These are phyloP conservation scores for Drosophila mimica DNA, from an alignment of 2,888 invertebrate species.

Conservation along the genomic window DNA sequence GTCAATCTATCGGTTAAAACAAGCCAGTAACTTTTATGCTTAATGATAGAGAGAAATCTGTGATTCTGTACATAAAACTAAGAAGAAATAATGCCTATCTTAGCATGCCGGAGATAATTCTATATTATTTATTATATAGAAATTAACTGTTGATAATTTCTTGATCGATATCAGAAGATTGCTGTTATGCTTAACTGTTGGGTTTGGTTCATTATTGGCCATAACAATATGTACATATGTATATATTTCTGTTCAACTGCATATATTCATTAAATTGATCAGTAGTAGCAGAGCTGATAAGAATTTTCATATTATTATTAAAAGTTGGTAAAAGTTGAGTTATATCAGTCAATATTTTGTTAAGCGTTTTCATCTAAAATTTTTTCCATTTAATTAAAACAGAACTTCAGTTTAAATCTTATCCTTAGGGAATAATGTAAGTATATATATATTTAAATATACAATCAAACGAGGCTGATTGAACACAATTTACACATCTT, in stretches of 20 bases:
- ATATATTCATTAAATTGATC: no score
- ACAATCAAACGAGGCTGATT: background rate
- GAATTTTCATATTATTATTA: no score
- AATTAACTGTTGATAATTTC: background rate
- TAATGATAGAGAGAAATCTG: background rate
- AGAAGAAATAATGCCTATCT: background rate
- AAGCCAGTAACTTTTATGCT: background rate
- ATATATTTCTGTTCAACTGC: background rate
- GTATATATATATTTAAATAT: background rate
- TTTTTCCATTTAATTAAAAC: no score
- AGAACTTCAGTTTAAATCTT: no score
- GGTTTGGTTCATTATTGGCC: background rate
- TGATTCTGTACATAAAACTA: background rate
- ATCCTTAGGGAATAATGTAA: no score
- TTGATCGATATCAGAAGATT: background rate
- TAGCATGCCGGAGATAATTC: background rate
- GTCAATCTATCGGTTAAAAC: background rate
- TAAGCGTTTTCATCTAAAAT: no score
- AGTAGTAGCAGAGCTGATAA: no score
- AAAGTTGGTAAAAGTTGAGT: no score
- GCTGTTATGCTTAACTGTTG: background rate
- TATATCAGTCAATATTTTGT: no score
- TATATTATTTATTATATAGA: background rate
- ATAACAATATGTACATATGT: background rate
- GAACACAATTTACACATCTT: background rate